A percentile compares a stretch with the other conserved stretches of the same genome.
phyloP scores from a whole-genome alignment of 2,888 invertebrate species.

The Catocala nupta region DNA sequence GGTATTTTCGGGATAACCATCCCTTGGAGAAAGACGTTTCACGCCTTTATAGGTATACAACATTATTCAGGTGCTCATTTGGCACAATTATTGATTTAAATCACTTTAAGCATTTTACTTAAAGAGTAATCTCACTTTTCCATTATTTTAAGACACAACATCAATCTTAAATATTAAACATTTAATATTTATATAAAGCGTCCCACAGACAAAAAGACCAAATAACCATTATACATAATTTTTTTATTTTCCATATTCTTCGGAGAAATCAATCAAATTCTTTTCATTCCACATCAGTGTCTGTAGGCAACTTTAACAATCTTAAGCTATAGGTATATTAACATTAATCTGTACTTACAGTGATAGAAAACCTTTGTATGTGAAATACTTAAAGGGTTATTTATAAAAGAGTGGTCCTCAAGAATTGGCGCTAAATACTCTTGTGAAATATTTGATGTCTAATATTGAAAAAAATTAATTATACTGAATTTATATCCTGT shows the following conservation, averaged over 20 bases:
- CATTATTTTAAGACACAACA: not conserved
- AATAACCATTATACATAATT: not conserved
- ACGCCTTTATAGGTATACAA: not conserved
- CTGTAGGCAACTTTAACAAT: constrained; percentile 10
- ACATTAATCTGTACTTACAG: constrained; percentile 13
- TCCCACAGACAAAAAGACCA: constrained; percentile 17
- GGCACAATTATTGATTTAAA: not conserved
- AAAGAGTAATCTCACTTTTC: constrained; percentile 7
- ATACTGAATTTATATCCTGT: not conserved
- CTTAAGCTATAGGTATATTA: constrained; percentile 19
- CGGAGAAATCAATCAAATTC: not conserved
- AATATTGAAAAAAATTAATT: not conserved
- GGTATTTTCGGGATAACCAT: not conserved
- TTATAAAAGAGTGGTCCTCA: constrained; percentile 31
- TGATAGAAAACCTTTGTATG: constrained; percentile 29
- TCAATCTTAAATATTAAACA: constrained; percentile 9
- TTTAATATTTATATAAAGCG: constrained; percentile 18
- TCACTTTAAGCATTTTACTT: not conserved
- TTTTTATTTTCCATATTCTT: too few species aligned
- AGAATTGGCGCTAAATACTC: constrained; percentile 17
- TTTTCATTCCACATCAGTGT: constrained; percentile 9
- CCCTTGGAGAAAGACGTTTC: constrained; percentile 1
- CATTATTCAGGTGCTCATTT: not conserved
- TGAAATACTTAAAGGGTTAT: constrained; percentile 10
- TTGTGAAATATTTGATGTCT: not conserved